Evolutionary conservation across 2,797 vertebrate genomes (phyloP), one percentile per base, ranked within the genome.

Genomic region (Pampus argenteus): DNA sequence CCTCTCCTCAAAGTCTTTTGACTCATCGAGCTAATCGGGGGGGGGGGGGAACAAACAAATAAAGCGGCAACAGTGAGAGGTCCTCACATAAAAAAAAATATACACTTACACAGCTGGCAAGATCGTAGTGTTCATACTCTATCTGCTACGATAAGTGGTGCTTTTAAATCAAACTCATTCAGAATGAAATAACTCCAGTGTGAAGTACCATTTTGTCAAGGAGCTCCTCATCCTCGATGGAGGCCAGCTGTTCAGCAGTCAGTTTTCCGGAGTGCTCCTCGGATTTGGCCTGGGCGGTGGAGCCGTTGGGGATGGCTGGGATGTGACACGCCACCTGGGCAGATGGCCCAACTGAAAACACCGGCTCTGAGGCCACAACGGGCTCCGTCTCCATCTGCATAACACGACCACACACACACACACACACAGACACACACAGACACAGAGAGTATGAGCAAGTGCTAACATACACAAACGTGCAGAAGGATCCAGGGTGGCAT

Each of bases 171-270:
- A 51, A 78, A 86, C 61, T 73, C 23, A 67, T 52, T 38, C 48
- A 57, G 56, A 73, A 56, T 66, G 48, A n/a, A n/a, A 22, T 55
- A 66, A 68, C 23, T 56, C 28, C n/a, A 29, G 45, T 47, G n/a
- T 63, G 20, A 84, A 73, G 3, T 95, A 99, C 98, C 98, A 99
- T 98, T 92, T 96, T 98, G 92, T 99, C 98, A 70, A 99, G 94
- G 65, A 96, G 84, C 17, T 95, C 94, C 72, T 99, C 97, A 4
- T 99, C 97, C 74, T 99, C 97, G 0, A 99, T 97, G 52, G 93
- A 93, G 56, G 88, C 94, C 81, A 99, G 92, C 78, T 97, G 95
- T 63, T 97, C 95, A 0, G 92, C 17, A 0, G 92, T 97, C 80
- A 98, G 78, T 9, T 95, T 95, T 79, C 86, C 91, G 0, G 72